Evolutionary conservation across 2,113 vertebrate genomes (phyloP), one percentile per base, ranked within the genome.

Genomic region (Onychorhynchus coronatus): DNA sequence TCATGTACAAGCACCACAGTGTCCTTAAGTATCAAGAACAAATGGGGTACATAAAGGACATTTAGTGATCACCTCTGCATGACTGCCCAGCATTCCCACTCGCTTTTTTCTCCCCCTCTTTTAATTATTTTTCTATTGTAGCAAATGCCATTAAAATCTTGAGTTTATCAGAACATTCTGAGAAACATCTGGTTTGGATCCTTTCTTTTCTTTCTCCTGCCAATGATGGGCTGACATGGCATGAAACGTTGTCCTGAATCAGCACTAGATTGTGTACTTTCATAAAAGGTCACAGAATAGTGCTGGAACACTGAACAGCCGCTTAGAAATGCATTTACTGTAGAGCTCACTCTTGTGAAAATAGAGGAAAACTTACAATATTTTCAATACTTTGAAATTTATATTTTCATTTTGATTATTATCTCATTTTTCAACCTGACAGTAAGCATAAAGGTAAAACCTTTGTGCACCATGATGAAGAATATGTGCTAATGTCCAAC

Each of bases 21-120:
- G 95, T 97, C 97, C 91, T 96, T 97, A 98, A 97, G 97, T 91
- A 96, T 94, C 87, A 89, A 95, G 91, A 96, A 95, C 28, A 93
- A 95, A 87, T 42, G 79, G 63, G 73, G 24, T 65, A 85, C 90
- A 92, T 91, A 74, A 94, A 90, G 88, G 95, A 96, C 95, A 96
- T 95, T 96, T 96, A 96, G 91, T 85, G 89, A 94, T 96, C 93
- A 97, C 95, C 94, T 97, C 94, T 95, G 94, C 84, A 49, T 87
- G 86, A 75, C 92, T 89, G 91, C 84, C 91, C 81, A 94, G 89
- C 86, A 83, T 88, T 84, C 50, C 88, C 56, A 73, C 19, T 73
- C 6, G 41, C 80, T 37, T 50, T 89, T 95, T 90, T 81, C 79
- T 88, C 30, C 42, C 46, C 33, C 23, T 58, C 62, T 81, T 91